Conservation (phyloP, 2,113 vertebrate species). For the Toxostoma redivivum region DNA sequence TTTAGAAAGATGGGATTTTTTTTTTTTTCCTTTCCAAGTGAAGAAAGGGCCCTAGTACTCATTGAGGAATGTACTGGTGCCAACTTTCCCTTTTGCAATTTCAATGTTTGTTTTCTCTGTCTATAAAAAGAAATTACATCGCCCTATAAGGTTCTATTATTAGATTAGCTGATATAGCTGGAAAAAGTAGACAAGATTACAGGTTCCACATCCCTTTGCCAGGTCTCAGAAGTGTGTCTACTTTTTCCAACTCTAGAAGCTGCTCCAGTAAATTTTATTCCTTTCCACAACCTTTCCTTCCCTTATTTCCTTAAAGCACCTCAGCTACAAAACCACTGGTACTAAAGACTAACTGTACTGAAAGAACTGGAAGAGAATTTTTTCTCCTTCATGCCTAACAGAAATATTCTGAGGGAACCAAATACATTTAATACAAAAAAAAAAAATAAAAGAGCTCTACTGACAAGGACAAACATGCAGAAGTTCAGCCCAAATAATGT, state of each 20-base stretch:
- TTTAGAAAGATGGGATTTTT: not conserved
- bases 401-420: not conserved
- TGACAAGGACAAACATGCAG: not conserved
- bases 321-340: not conserved
- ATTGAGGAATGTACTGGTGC: not conserved
- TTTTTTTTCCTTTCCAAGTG: not conserved
- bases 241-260: conserved; percentile 26
- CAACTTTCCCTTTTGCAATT: conserved; percentile 34
- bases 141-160: conserved; percentile 2
- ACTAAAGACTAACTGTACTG: not conserved
- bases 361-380: not conserved
- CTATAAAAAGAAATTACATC: conserved; percentile 28
- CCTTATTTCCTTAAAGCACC: not conserved
- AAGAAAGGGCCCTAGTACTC: not conserved
- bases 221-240: not conserved
- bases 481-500: not conserved
- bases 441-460: not conserved
- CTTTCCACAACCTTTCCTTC: not conserved
- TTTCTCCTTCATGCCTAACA: not conserved
- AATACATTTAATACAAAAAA: not conserved
- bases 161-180: conserved; percentile 47
- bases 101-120: conserved; percentile 34
- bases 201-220: conserved; percentile 2
- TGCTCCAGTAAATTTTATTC: not conserved
- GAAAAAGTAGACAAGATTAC: conserved; percentile 34